These are phyloP conservation scores for Ptiloglossa arizonensis DNA, from an alignment of 1,140 invertebrate species.

Conservation along the genomic window DNA sequence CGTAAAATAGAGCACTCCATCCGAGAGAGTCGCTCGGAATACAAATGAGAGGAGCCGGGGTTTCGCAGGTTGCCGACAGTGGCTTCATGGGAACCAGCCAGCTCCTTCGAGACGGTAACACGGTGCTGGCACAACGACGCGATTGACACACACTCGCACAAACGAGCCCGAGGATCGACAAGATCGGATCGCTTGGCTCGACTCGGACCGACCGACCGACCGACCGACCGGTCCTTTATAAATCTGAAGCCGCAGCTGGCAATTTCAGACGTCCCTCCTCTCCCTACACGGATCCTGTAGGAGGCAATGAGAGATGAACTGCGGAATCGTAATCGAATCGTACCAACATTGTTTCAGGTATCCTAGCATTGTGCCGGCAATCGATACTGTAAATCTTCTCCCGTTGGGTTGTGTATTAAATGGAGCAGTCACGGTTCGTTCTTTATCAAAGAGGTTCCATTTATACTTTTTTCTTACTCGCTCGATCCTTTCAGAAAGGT, in stretches of 20 bases:
- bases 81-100: slow-evolving; percentile 56
- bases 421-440: neutral
- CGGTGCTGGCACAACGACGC: slow-evolving; percentile 34
- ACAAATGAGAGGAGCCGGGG: slow-evolving; percentile 66
- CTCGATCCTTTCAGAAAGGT: neutral
- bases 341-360: slow-evolving; percentile 52
- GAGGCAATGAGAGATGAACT: slow-evolving; percentile 62
- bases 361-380: slow-evolving; percentile 19
- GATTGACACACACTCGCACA: slow-evolving; percentile 60
- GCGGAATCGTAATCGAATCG: slow-evolving; percentile 64
- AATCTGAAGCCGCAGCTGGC: slow-evolving; percentile 56
- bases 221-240: slow-evolving; percentile 56
- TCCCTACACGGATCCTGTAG: slow-evolving; percentile 37
- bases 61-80: slow-evolving; percentile 63
- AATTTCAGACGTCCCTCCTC: slow-evolving; percentile 55
- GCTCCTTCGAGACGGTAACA: slow-evolving; percentile 25
- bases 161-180: slow-evolving; percentile 48
- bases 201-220: neutral
- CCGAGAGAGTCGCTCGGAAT: slow-evolving; percentile 64
- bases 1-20: slow-evolving; percentile 73
- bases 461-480: neutral
- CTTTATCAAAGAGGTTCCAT: neutral
- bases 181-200: slow-evolving; percentile 56
- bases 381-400: slow-evolving; percentile 33
- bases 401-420: slow-evolving; percentile 12